phyloP scores from a whole-genome alignment of 2,888 invertebrate species.

The Shargacucullia verbasci region DNA sequence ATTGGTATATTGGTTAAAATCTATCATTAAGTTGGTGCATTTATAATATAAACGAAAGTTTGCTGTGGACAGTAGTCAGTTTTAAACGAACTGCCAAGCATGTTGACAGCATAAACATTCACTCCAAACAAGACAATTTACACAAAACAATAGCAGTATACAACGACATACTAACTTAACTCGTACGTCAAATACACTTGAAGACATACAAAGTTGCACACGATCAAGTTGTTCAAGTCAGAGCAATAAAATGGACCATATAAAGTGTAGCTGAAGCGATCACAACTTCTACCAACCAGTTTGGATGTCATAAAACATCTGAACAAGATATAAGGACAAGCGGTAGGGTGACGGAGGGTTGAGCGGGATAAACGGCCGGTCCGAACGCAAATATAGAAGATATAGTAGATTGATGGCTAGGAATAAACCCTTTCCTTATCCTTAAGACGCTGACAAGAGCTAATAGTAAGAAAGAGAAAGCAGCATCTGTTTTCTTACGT shows the following conservation, averaged over 20 bases:
- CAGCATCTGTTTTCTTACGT: too few relatives aligned
- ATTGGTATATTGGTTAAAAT: too few relatives aligned
- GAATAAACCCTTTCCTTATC: too few relatives aligned
- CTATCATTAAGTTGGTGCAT: too few relatives aligned
- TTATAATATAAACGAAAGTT: too few relatives aligned
- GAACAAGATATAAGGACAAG: slow-evolving; percentile 33
- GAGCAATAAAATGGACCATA: slow-evolving; percentile 53
- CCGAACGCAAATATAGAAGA: slow-evolving; percentile 4
- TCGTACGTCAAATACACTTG: slow-evolving; percentile 23
- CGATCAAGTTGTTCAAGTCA: slow-evolving; percentile 33
- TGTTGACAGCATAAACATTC: too few relatives aligned
- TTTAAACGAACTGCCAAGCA: too few relatives aligned
- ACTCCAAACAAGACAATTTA: too few relatives aligned
- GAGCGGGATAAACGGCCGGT: slow-evolving; percentile 2
- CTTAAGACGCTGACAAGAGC: too few relatives aligned
- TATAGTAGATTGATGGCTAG: not conserved
- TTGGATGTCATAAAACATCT: slow-evolving; percentile 55
- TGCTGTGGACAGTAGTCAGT: too few relatives aligned
- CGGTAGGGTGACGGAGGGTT: slow-evolving; percentile 4
- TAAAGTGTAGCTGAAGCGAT: slow-evolving; percentile 42
- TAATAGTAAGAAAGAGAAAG: too few relatives aligned
- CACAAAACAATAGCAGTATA: not conserved
- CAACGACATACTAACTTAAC: not conserved
- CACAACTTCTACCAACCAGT: slow-evolving; percentile 53
- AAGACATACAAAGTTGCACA: slow-evolving; percentile 34